Evolutionary conservation across 1,140 invertebrate species (phyloP).

Genomic region (Uloborus diversus): DNA sequence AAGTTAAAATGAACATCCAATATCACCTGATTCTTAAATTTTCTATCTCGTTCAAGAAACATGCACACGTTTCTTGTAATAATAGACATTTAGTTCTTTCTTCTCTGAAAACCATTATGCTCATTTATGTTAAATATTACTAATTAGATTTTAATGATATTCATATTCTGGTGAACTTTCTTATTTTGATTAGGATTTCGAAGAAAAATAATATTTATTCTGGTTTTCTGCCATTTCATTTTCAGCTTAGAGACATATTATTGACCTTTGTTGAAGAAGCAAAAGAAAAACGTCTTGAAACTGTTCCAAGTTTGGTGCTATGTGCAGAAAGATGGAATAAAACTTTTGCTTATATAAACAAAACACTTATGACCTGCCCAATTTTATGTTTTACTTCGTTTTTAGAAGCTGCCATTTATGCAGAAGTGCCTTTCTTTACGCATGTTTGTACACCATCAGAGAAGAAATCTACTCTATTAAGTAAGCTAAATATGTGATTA

Average conservation of each 20-base stretch:
- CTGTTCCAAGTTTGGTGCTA: conserved; percentile 9
- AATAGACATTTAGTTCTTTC: too few relatives aligned
- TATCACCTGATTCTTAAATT: too few relatives aligned
- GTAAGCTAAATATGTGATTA: conserved; percentile 11
- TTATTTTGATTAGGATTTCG: neutral
- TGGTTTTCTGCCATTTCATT: too few relatives aligned
- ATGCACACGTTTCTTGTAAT: too few relatives aligned
- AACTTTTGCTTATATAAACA: neutral
- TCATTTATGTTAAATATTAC: too few relatives aligned
- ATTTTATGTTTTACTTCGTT: conserved; percentile 33
- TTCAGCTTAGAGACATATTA: conserved; percentile 5
- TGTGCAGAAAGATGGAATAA: conserved; percentile 44
- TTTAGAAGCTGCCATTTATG: conserved; percentile 38
- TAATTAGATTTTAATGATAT: too few relatives aligned
- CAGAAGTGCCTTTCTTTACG: conserved; percentile 6
- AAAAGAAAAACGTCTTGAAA: neutral
- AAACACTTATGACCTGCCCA: conserved; percentile 16
- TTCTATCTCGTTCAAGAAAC: too few relatives aligned
- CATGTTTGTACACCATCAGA: conserved; percentile 19
- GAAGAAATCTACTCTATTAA: conserved; percentile 5
- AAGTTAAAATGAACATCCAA: too few relatives aligned
- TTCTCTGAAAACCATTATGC: too few relatives aligned
- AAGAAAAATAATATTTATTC: neutral
- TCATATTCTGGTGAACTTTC: too few relatives aligned
- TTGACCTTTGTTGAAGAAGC: neutral